Evolutionary conservation across 1,140 invertebrate genomes (phyloP).

Genomic region (Subanguina moxae): DNA sequence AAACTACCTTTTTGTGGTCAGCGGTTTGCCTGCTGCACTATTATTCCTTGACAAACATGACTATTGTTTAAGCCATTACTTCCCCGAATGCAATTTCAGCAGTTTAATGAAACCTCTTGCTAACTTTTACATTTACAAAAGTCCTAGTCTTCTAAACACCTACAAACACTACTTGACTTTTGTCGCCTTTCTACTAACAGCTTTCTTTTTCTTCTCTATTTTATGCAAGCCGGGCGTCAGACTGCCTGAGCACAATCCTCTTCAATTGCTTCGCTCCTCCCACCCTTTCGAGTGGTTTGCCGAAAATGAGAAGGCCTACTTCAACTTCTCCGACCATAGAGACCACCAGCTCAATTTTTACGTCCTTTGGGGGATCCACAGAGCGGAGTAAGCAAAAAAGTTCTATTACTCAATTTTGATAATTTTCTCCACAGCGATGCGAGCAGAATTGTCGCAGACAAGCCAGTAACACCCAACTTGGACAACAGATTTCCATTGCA

Average conservation of each 20-base stretch:
- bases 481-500: not conserved
- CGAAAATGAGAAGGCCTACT: conserved; percentile 32
- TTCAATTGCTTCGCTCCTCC: conserved; percentile 41
- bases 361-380: conserved; percentile 35
- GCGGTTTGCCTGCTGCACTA: conserved; percentile 40
- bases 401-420: not conserved
- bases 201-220: conserved; percentile 22
- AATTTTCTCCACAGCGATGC: not conserved
- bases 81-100: too few relatives aligned
- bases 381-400: not conserved
- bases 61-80: not conserved
- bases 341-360: conserved; percentile 35
- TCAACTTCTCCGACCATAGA: conserved; percentile 38
- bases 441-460: not conserved
- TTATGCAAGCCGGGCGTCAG: conserved; percentile 34
- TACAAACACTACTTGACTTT: not conserved
- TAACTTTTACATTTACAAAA: not conserved
- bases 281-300: conserved; percentile 46
- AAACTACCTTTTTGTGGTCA: conserved; percentile 49
- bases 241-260: conserved; percentile 41
- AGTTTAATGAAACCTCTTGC: too few relatives aligned
- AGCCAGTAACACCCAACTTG: not conserved
- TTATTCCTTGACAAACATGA: conserved; percentile 6
- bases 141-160: not conserved
- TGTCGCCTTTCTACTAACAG: not conserved